phyloP scores from a whole-genome alignment of 2,113 vertebrate genomes.

The Nasalis larvatus region DNA sequence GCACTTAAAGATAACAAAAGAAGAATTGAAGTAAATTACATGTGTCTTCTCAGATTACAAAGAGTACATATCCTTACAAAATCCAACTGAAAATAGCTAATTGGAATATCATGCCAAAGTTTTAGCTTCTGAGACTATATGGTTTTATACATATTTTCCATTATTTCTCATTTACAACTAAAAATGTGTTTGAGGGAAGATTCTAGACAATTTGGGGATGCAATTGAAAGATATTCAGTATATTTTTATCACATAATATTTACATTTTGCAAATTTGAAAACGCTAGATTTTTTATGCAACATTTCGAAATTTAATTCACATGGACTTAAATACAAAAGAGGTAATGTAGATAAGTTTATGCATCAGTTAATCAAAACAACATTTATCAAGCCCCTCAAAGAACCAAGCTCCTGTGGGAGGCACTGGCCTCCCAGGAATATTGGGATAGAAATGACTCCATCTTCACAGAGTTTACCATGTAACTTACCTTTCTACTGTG shows the following conservation, averaged over 20 bases:
- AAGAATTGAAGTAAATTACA: not conserved
- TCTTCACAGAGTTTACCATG: not conserved
- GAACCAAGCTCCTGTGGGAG: not conserved
- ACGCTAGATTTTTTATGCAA: not conserved
- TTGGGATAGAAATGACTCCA: not conserved
- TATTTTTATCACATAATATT: slow-evolving; percentile 11
- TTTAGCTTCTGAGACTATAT: not conserved
- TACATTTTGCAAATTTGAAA: slow-evolving; percentile 22
- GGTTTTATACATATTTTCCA: not conserved
- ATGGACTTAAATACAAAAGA: not conserved
- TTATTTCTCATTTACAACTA: not conserved
- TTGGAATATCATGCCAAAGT: slow-evolving; percentile 12
- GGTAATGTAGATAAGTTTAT: not conserved
- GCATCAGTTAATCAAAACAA: not conserved
- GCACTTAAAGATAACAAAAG: slow-evolving; percentile 62
- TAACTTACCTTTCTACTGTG: not conserved
- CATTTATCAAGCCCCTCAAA: not conserved
- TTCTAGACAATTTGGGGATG: not conserved
- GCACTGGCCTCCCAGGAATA: not conserved
- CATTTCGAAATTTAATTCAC: not conserved
- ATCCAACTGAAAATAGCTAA: slow-evolving; percentile 63
- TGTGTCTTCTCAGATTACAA: slow-evolving; percentile 38
- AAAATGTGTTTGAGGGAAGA: not conserved
- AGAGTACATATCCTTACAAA: slow-evolving; percentile 61
- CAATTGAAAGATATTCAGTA: not conserved